Base-by-base conservation (phyloP, 2,113 vertebrate species). In the Ailuropoda melanoleuca region DNA sequence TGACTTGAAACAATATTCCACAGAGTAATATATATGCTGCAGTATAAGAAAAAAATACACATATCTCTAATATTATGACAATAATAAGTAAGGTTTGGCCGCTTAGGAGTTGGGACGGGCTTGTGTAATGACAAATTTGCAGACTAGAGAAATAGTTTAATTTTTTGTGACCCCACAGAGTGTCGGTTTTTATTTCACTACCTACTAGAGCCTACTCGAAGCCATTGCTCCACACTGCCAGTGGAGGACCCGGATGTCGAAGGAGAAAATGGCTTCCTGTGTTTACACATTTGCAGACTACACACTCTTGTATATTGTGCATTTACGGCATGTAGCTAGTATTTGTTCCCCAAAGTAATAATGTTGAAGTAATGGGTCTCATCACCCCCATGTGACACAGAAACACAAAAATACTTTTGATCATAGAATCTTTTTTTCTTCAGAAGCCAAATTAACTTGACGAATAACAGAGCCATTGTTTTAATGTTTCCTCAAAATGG, bases 331-430 rank as follows among this genome's bases (percentile, higher is more conserved):
- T 77, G 56, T 97, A 88, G 93, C 94, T 77, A 3, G n/a, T 97
- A 93, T 97, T 95, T 97, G 62, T 97, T 96, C 94, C 93, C 83
- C 66, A 0, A 87, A 93, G 89, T 97, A 58, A 50, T 89, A 72
- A 92, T 93, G 93, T 94, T 97, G 88, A 97, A 93, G 24, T 70
- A 86, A 86, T n/a, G 26, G 83, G 87, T 87, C 80, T 31, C 0
- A 80, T 98, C 96, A 97, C 43, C 34, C 62, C 81, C n/a, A 2
- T 37, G 17, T 90, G 91, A 91, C 43, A 81, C 55, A 46, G 89
- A 97, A 96, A 88, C 93, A 83, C 87, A 74, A 92, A 50, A 82
- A 88, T 24, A 97, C 48, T 90, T 37, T 58, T 64, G 80, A 88
- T 97, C 2, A 14, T 50, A 97, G 29, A 5, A 68, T 34, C 14